Base-by-base conservation (phyloP, 2,888 invertebrate species). In the Exephanes ischioxanthus region DNA sequence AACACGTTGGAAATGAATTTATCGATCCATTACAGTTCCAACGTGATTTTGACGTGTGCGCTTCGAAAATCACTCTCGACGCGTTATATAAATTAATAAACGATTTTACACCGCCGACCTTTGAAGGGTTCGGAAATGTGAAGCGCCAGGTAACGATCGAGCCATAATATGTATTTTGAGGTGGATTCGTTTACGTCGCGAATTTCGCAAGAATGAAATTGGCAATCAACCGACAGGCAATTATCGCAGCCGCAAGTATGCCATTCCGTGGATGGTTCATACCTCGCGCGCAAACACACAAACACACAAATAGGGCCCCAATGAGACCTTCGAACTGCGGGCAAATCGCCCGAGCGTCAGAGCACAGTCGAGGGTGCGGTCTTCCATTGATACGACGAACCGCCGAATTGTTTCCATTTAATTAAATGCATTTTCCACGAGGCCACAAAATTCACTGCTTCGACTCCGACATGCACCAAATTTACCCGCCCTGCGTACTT, bases 401-500 rank as follows among this genome's bases (percentile, higher is more conserved):
- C 83, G 67, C 51, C 55, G 87, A 89, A 90, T 89, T 90, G 90
- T 90, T 90, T 89, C 87, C 90, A 89, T 92, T 92, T 92, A 91
- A 92, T 92, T 92, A 92, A 92, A 90, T 88, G 90, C 90, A 91
- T 91, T 91, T 91, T 90, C 89, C 87, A 84, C 86, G 87, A 66
- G 19, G 33, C 61, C 63, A 41, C 79, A 33, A 48, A 73, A 41
- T 63, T n/a, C 26, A 41, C 51, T 5, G 51, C 63, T 0, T 11
- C 14, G 19, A 33, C 37, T 19, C 48, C 58, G 41, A 16, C 41
- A 37, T 70, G 55, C 7, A 6, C 9, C 68, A 26, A 33, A 78
- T 19, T 2, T 55, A 58, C n/a, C 55, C 14, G 45, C 3, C 45
- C 53, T 9, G 16, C 41, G 45, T 61, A 51, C 19, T 55, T 41